A percentile compares a stretch with the other conserved stretches of the same genome.
These are phyloP conservation scores for Anguilla obscura DNA, from an alignment of 2,797 vertebrate species.

Conservation along the genomic window DNA sequence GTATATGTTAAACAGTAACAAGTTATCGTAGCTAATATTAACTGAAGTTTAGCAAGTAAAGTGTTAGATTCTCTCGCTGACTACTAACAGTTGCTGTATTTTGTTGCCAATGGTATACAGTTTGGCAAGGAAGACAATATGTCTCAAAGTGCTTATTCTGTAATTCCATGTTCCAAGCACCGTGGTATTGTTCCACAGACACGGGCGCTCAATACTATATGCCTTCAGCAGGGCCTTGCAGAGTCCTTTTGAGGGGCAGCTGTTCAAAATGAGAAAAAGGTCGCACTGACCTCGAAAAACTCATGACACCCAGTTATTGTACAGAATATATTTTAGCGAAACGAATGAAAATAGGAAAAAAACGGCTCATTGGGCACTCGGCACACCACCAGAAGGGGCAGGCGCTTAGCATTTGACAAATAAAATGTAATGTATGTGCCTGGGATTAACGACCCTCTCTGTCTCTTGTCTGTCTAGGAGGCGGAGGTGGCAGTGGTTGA, in stretches of 20 bases:
- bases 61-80: no score
- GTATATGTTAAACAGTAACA: background rate
- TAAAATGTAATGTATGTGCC: background rate
- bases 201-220: background rate
- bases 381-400: no score
- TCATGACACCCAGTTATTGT: background rate
- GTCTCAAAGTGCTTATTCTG: background rate
- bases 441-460: background rate
- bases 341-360: background rate
- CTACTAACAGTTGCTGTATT: no score
- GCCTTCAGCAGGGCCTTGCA: background rate
- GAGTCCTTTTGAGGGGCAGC: background rate
- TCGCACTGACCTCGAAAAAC: background rate
- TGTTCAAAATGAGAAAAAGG: background rate
- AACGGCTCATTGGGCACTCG: no score
- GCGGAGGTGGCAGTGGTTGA: constrained; percentile 46
- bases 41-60: no score
- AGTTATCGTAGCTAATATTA: no score
- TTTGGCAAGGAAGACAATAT: background rate
- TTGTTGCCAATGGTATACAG: no score
- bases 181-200: background rate
- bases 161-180: background rate
- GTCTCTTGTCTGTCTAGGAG: constrained; percentile 45
- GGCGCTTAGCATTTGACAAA: background rate
- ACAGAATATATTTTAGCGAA: background rate